phyloP scores from a whole-genome alignment of 2,797 vertebrate genomes.

The Aulostomus chinensis region DNA sequence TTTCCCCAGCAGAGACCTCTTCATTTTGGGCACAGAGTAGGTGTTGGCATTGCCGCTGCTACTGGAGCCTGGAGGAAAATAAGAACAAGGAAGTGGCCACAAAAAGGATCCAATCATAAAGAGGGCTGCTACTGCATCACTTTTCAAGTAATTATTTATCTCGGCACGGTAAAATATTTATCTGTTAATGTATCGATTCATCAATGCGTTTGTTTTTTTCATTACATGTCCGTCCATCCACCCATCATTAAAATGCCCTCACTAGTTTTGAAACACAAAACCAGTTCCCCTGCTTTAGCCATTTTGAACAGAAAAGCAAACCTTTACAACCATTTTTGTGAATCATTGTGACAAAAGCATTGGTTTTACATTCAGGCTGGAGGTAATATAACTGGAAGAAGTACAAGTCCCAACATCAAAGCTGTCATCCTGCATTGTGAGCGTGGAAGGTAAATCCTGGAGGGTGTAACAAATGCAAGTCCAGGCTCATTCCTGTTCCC shows the following conservation, averaged over 20 bases:
- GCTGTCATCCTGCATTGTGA: constrained; percentile 53
- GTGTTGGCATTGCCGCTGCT: constrained; percentile 30
- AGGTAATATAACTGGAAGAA: constrained; percentile 21
- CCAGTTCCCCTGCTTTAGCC: too few relatives aligned
- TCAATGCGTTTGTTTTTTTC: not conserved
- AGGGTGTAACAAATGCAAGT: constrained; percentile 44
- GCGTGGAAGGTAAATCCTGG: constrained; percentile 32
- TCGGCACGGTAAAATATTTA: too few relatives aligned
- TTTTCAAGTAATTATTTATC: too few relatives aligned
- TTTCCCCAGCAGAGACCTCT: constrained; percentile 73
- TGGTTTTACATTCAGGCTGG: constrained; percentile 50
- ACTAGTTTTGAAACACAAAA: too few relatives aligned
- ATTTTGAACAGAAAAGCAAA: too few relatives aligned
- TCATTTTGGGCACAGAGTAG: constrained; percentile 59
- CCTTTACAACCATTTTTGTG: constrained; percentile 39
- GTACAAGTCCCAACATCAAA: constrained; percentile 46
- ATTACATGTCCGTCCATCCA: not conserved
- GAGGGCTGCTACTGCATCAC: constrained; percentile 1
- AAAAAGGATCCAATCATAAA: constrained; percentile 50
- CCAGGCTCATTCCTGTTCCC: constrained; percentile 3
- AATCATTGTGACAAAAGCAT: constrained; percentile 45
- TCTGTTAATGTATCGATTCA: too few relatives aligned
- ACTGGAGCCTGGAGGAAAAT: constrained; percentile 59
- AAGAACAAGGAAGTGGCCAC: constrained; percentile 34
- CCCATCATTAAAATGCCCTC: too few relatives aligned